Conservation (phyloP, 2,113 vertebrate genomes). For the Alectura lathami region DNA sequence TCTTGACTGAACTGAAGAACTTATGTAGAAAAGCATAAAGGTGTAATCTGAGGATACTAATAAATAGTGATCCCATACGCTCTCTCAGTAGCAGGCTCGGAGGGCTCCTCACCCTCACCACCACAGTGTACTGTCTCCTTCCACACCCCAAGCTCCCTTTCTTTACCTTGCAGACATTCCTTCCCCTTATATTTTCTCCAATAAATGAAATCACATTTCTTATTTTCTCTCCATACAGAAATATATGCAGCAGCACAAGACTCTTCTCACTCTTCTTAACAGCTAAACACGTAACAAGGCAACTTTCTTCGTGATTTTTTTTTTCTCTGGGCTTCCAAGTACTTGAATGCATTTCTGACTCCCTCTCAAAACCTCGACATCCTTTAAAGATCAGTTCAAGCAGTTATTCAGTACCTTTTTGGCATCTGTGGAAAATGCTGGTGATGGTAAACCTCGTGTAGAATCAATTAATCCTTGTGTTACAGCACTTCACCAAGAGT, state of each 20-base stretch:
- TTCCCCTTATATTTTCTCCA: neutral
- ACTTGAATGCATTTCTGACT: neutral
- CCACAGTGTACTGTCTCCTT: neutral
- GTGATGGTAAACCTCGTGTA: neutral
- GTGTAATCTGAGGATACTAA: neutral
- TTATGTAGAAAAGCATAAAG: neutral
- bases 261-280: neutral
- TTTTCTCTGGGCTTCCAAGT: neutral
- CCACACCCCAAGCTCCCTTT: neutral
- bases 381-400: neutral
- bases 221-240: neutral
- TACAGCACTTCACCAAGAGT: neutral
- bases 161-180: neutral
- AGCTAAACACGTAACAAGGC: neutral
- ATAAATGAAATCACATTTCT: neutral
- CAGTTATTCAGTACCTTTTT: neutral
- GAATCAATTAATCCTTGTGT: neutral
- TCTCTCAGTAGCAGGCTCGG: neutral
- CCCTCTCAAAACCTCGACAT: neutral
- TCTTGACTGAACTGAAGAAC: neutral
- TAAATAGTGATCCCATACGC: neutral
- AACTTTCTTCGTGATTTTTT: neutral
- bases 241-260: neutral
- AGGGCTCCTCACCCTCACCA: neutral
- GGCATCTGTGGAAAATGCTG: neutral